These are phyloP conservation scores for Hystrix cristata DNA, from an alignment of 2,113 vertebrate genomes.

Conservation along the genomic window DNA sequence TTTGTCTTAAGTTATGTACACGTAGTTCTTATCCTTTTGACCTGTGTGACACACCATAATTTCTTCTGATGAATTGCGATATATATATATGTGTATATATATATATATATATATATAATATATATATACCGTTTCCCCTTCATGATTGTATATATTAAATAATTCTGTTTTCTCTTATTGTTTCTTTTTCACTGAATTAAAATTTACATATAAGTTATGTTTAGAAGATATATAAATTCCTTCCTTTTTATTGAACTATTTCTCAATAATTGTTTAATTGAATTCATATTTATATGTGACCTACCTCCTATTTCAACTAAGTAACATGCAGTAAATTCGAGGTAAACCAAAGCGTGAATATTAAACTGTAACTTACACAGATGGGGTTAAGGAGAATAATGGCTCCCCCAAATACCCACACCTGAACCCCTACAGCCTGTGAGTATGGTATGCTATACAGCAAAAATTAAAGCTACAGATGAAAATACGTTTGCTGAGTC, in stretches of 20 bases:
- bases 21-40: neutral
- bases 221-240: neutral
- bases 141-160: neutral
- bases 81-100: no score
- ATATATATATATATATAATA: no score
- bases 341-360: neutral
- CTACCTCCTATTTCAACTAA: neutral
- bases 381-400: neutral
- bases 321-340: neutral
- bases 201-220: neutral
- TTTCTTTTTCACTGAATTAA: neutral
- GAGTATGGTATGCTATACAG: neutral
- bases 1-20: neutral
- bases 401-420: rapidly evolving
- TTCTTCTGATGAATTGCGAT: neutral
- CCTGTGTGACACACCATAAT: neutral
- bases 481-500: neutral
- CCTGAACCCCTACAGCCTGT: neutral
- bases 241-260: neutral
- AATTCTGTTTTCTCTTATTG: neutral
- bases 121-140: neutral
- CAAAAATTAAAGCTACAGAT: neutral
- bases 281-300: neutral
- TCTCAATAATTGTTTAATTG: neutral
- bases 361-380: neutral